These are phyloP conservation scores for Dicerorhinus sumatrensis DNA, from an alignment of 2,113 vertebrate species.

Conservation along the genomic window DNA sequence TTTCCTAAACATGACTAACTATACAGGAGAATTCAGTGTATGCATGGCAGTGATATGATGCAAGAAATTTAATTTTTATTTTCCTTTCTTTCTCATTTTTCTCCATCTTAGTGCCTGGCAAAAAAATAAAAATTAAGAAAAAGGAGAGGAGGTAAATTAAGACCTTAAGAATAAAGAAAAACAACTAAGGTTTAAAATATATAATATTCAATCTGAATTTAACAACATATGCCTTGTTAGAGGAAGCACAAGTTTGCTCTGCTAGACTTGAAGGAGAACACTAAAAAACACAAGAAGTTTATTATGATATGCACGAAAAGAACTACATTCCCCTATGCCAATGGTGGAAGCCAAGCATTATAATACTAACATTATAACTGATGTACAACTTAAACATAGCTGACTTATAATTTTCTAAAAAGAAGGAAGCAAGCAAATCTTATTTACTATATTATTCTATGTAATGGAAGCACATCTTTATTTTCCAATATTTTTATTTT, in stretches of 20 bases:
- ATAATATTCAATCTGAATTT: conserved; percentile 15
- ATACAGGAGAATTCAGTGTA: not conserved
- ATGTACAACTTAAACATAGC: not conserved
- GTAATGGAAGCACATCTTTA: not conserved
- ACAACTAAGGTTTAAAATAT: not conserved
- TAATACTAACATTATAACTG: not conserved
- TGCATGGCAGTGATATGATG: not conserved
- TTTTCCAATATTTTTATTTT: conserved; percentile 35
- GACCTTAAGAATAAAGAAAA: not conserved
- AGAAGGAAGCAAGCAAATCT: conserved; percentile 7
- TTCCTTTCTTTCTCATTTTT: not conserved
- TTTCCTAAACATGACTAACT: conserved; percentile 11
- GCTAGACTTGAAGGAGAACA: not conserved
- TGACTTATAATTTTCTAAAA: not conserved
- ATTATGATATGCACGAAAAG: not conserved
- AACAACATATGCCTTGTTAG: conserved; percentile 28
- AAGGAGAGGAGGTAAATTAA: not conserved
- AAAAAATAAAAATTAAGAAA: not conserved
- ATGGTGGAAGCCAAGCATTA: rapidly evolving
- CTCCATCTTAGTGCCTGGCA: not conserved
- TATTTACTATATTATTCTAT: not conserved
- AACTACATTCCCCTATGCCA: not conserved
- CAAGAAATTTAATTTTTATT: conserved; percentile 4
- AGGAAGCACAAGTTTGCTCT: not conserved
- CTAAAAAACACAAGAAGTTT: not conserved